Evolutionary conservation across 2,888 invertebrate species (phyloP), one percentile per base, ranked within the genome.

Genomic region (Tiliacea citrago): DNA sequence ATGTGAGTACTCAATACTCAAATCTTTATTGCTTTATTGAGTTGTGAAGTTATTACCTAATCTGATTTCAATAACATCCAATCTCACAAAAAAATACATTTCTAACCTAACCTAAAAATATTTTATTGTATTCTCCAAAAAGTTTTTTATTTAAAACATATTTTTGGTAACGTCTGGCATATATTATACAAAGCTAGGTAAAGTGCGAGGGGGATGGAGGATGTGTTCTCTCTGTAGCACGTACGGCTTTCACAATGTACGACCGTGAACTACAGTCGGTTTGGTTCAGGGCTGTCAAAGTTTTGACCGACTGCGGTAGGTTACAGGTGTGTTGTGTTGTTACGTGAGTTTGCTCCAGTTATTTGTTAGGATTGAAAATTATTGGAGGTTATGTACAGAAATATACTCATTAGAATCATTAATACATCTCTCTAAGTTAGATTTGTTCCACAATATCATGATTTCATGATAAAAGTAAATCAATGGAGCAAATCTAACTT

Each of bases 211-310:
- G 77, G 29, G 77, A 85, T 47, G 57, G 58, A 24, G 42, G 9
- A 58, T 35, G 1, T 29, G 53, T 39, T 57, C 18, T 79, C 80
- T 72, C 78, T 47, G 57, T 85, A 79, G 70, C 82, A 69, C 86
- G 16, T 45, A 74, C 69, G 60, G 80, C 76, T 85, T 76, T 77
- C 75, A 81, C 57, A 79, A 75, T 55, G 77, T 72, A 79, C 86
- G 86, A 51, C 83, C 86, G 63, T 87, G 87, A 87, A 87, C 87
- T 77, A 79, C 61, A 63, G 63, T 35, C 51, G 12, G 67, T 71
- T 71, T 58, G 10, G 18, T 10, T 62, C 67, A 88, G 88, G 88
- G 88, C n/a, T 88, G 86, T 0, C 85, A 24, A 0, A 35, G 55
- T 10, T 67, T 75, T 73, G 47, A 65, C 67, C 51, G 61, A 79